Evolutionary conservation across 2,888 invertebrate genomes (phyloP), one percentile per base, ranked within the genome.

Genomic region (Lepidocyrtoides sp.): DNA sequence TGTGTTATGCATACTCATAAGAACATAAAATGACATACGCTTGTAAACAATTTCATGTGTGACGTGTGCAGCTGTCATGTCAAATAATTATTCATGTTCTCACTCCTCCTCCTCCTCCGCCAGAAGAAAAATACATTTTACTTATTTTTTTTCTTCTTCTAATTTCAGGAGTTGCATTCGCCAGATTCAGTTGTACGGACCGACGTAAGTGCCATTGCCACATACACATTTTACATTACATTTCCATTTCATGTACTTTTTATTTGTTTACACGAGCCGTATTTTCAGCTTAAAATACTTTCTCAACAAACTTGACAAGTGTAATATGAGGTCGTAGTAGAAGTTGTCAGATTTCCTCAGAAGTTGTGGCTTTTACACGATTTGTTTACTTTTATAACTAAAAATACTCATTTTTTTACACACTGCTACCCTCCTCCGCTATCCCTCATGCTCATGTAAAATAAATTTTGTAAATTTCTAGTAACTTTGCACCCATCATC

Each of bases 401-500:
- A 72, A 72, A 44, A 44, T 63, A 29, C 29, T 29, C 63, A 14
- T 14, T 7, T 75, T 26, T 75, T 60, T 26, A n/a, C n/a, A n/a
- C n/a, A n/a, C n/a, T n/a, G n/a, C n/a, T n/a, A n/a, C n/a, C n/a
- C 60, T 12, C 3, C n/a, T 23, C 4, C 23, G 2, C 17, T n/a
- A 2, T 51, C 36, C n/a, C 12, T 83, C 63, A 36, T 57, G 44
- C 3, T 51, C 23, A 3, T 26, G n/a, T 29, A 26, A 20, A 1
- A 26, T 57, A 17, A 17, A 23, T 85, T 51, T 77, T 84, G 63
- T 79, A 17, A 12, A 3, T 63, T 60, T 63, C 12, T 63, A 91
- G 91, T 7, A 96, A 96, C 94, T 96, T 96, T 94, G 95, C 96
- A 32, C 96, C 96, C 1, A 95, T 95, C 66, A 95, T 96, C 85